phyloP scores from a whole-genome alignment of 2,797 vertebrate species.

The Trematomus bernacchii region DNA sequence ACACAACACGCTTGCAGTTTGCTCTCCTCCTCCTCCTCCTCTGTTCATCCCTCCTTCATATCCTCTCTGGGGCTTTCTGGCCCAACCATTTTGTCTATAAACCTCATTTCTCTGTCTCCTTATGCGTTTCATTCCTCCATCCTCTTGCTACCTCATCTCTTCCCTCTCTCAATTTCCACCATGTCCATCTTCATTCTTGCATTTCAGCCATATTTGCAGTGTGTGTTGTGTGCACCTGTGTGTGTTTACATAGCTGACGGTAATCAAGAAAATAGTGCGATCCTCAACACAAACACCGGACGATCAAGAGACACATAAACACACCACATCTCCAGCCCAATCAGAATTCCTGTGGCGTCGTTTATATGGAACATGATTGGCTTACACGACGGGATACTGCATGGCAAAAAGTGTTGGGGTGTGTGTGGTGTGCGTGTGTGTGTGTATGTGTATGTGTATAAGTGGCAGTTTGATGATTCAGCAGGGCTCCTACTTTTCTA shows the following conservation, averaged over 20 bases:
- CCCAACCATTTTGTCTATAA: not conserved
- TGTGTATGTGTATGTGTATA: not conserved
- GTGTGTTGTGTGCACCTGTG: slow-evolving; percentile 31
- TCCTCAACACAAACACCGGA: slow-evolving; percentile 28
- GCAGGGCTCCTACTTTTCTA: slow-evolving; percentile 46
- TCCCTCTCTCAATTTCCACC: not conserved
- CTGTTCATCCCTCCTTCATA: not conserved
- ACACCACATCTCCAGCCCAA: slow-evolving; percentile 27
- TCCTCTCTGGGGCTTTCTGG: not conserved
- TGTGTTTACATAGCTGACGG: slow-evolving; percentile 37
- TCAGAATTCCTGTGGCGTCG: slow-evolving; percentile 51
- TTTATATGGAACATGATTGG: slow-evolving; percentile 65
- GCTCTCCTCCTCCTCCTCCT: slow-evolving; percentile 1
- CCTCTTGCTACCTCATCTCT: not conserved
- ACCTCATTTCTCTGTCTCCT: not conserved
- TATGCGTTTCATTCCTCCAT: not conserved
- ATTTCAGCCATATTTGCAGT: slow-evolving; percentile 16
- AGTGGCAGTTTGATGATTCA: slow-evolving; percentile 57
- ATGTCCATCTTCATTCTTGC: not conserved
- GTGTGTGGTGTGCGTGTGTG: not conserved
- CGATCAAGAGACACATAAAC: slow-evolving; percentile 19
- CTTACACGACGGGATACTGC: slow-evolving; percentile 27
- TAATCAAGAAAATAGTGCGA: slow-evolving; percentile 45
- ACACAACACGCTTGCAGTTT: slow-evolving; percentile 47
- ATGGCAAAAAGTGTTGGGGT: not conserved